Evolutionary conservation across 2,888 invertebrate genomes (phyloP).

Genomic region (Syrista parreyssii): DNA sequence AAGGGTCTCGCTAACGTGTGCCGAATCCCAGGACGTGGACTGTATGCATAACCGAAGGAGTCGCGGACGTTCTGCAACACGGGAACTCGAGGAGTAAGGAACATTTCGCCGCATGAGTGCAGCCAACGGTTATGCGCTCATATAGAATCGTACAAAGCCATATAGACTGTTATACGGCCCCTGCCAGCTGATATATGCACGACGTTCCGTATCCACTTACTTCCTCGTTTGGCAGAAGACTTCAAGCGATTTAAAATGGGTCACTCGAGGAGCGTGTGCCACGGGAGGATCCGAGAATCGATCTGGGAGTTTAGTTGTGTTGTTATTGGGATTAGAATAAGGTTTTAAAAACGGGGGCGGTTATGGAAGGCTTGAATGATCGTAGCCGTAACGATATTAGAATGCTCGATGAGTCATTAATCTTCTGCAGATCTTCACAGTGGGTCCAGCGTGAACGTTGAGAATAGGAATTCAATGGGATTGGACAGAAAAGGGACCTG

Average conservation of each 20-base stretch:
- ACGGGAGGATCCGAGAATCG: background rate
- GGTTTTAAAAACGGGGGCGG: background rate
- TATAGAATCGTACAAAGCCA: conserved; percentile 30
- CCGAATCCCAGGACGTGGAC: background rate
- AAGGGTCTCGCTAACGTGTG: background rate
- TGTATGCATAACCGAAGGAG: background rate
- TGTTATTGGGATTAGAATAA: background rate
- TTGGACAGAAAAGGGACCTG: background rate
- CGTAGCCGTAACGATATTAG: background rate
- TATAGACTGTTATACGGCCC: conserved; percentile 53
- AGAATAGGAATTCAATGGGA: background rate
- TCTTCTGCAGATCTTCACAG: background rate
- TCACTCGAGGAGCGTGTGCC: conserved; percentile 24
- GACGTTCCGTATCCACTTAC: conserved; percentile 49
- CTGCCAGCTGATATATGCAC: conserved; percentile 47
- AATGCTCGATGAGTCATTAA: background rate
- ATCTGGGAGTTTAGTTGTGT: background rate
- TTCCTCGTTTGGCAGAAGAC: conserved; percentile 48
- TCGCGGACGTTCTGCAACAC: background rate
- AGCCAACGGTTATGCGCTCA: conserved; percentile 27
- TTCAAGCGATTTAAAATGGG: conserved; percentile 43
- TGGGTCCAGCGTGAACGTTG: background rate
- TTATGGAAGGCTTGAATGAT: background rate
- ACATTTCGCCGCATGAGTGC: conserved; percentile 28
- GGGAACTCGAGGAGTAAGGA: background rate